Evolutionary conservation across 2,888 invertebrate species (phyloP), one percentile per base, ranked within the genome.

Genomic region (Desoria tigrina): DNA sequence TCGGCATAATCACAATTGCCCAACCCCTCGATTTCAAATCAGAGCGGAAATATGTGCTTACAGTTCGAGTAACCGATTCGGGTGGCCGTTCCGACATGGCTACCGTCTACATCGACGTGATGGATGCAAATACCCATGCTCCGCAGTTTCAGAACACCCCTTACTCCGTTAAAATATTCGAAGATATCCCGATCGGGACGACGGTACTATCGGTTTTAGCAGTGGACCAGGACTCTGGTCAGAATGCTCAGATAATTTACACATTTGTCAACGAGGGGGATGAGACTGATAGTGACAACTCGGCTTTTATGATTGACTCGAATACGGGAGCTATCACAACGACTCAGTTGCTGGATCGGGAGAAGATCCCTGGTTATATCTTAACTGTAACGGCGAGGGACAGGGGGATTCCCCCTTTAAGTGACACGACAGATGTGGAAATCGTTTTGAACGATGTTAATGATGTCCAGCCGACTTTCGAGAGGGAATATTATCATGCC

Each of bases 361-460:
- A 99, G 81, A 84, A 86, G 18, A 79, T 83, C 55, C 78, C 84
- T 77, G 88, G 91, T 0, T 97, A 94, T 79, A 83, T 94, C 7
- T 81, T 98, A 42, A 93, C 92, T 0, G 94, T 68, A 18, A 61
- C 57, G n/a, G 68, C 68, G 2, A 28, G 55, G 16, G 68, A 68
- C 27, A 54, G 59, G 42, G 98, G 98, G 1, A 86, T 87, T 42
- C 96, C 96, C 0, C 87, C 94, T 0, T 82, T 94, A 18, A 90
- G 92, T 1, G 96, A 97, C 78, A 94, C 94, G 0, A 96, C 97
- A 0, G 94, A 95, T 77, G 90, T 99, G 0, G 95, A 97, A 80
- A 93, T 99, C 74, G 89, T 92, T 0, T 89, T 99, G 0, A 90
- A 90, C 0, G 99, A 99, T 79, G 51, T 53, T 61, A 51, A 28